These are phyloP conservation scores for Saturnia japonica DNA, from an alignment of 2,888 invertebrate species.

Conservation along the genomic window DNA sequence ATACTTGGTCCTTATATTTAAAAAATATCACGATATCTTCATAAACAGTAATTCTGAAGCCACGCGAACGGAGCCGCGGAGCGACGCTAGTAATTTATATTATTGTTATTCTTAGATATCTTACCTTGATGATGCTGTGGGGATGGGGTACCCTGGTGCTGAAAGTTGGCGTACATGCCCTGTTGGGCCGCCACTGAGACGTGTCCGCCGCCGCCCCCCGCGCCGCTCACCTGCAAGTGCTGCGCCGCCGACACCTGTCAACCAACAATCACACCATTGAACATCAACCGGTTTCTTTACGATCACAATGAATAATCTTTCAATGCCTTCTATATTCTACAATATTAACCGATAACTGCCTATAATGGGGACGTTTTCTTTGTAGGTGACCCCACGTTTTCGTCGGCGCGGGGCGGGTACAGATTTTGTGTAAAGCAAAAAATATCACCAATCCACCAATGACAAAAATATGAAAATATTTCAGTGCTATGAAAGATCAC, in stretches of 20 bases:
- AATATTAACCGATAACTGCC: background rate
- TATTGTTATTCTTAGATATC: background rate
- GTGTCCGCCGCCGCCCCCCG: slow-evolving; percentile 85
- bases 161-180: slow-evolving; percentile 86
- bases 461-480: background rate
- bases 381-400: background rate
- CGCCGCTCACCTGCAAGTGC: slow-evolving; percentile 89
- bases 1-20: no score
- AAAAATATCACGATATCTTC: no score
- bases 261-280: slow-evolving; percentile 24
- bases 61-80: no score
- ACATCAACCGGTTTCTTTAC: background rate
- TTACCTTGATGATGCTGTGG: slow-evolving; percentile 78
- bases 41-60: no score
- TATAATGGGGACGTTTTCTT: background rate
- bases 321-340: background rate
- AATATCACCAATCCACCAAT: background rate
- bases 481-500: background rate
- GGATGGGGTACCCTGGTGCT: slow-evolving; percentile 72
- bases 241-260: slow-evolving; percentile 92
- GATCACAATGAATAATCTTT: background rate
- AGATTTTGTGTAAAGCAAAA: background rate
- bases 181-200: slow-evolving; percentile 93
- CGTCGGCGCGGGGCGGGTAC: background rate
- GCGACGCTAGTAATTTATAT: no score